Base-by-base conservation (phyloP, 2,113 vertebrate genomes). In the Cariama cristata region DNA sequence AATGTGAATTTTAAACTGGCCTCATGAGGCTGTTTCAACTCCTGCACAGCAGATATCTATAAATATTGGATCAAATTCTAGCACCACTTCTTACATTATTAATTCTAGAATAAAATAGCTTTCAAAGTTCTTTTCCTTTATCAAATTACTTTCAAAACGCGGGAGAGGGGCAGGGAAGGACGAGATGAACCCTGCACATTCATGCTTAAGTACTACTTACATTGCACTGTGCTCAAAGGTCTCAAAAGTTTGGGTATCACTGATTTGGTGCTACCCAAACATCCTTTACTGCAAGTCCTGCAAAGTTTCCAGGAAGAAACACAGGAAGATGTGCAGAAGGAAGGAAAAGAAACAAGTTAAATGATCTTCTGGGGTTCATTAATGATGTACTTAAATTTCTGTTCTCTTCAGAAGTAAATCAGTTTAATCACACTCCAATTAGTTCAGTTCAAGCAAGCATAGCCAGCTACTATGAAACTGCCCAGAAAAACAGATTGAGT, bases 371-470 rank as follows among this genome's bases (percentile, higher is more conserved):
- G 32, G 81, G 91, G 60, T 72, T 87, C 87, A 88, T 59, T 88
- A 86, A 67, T 20, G n/a, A 80, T 20, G 56, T 38, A 62, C 55
- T 88, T 42, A 9, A 42, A 49, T 47, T 93, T 94, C 81, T 92
- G 40, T 23, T 63, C 92, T 58, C 88, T 40, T 86, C 52, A 60
- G 72, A 81, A 88, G 44, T 40, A 96, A 94, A 97, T 93, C 88
- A 94, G 72, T 76, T 95, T 92, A 96, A 96, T 86, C 75, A 81
- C 67, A 94, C 28, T n/a, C 86, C 88, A 91, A 45, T 95, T 88
- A 90, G 67, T 53, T 73, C 86, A 68, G 63, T 73, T 90, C 42
- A 80, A 88, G 83, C 32, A 69, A 88, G 86, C 58, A 64, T 11
- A 19, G 63, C 27, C 63, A 86, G 75, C 44, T 35, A 56, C 35